Conservation (phyloP, 2,888 invertebrate genomes). For the Dryadula phaetusa region DNA sequence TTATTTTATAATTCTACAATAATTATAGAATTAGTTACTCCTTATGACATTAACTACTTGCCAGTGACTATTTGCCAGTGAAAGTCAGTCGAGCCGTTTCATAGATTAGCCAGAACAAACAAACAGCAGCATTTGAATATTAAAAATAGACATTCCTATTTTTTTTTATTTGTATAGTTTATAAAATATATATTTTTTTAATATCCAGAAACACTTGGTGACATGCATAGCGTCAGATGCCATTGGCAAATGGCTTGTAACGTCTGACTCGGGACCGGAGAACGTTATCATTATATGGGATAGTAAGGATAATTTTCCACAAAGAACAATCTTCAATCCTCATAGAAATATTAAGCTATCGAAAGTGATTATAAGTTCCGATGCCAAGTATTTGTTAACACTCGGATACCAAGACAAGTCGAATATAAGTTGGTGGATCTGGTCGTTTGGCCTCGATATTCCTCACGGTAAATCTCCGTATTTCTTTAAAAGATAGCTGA, state of each 20-base stretch:
- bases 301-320: conserved; percentile 72
- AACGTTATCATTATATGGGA: conserved; percentile 86
- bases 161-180: too few species aligned
- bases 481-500: not conserved
- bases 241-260: conserved; percentile 83
- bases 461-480: conserved; percentile 77
- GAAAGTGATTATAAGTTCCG: conserved; percentile 78
- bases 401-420: conserved; percentile 77
- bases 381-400: conserved; percentile 84
- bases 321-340: conserved; percentile 81
- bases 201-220: conserved; percentile 78
- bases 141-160: too few species aligned
- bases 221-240: conserved; percentile 76
- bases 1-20: too few species aligned
- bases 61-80: too few species aligned
- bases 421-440: conserved; percentile 85
- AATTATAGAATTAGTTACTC: too few species aligned
- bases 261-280: conserved; percentile 84
- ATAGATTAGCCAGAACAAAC: too few species aligned
- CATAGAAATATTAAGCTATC: conserved; percentile 69
- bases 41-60: too few species aligned
- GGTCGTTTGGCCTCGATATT: conserved; percentile 80
- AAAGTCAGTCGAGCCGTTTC: too few species aligned
- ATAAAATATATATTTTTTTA: not conserved
- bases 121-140: too few species aligned